Base-by-base conservation (phyloP, 2,888 invertebrate species). In the Argynnis bischoffii region DNA sequence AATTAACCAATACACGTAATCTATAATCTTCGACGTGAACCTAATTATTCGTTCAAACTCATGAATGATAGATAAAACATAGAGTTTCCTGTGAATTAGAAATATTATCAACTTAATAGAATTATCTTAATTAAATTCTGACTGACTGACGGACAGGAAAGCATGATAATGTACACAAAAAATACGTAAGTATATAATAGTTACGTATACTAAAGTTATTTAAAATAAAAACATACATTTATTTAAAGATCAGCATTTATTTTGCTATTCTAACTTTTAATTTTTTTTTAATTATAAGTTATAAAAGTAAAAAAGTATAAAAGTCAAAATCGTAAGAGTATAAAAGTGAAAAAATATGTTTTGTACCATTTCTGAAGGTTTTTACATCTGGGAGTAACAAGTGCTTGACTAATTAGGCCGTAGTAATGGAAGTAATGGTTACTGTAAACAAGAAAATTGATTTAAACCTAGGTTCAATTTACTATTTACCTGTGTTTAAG, bases 1-100 rank as follows among this genome's bases (percentile, higher is more conserved):
- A 56, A 59, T 61, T 66, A 54, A 64, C 55, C 31, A 60, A 46
- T 41, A 41, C 53, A 55, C 47, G 35, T 64, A 67, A 72, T 71
- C 64, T 69, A 67, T 70, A 70, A 70, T 70, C 53, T 67, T 75
- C 72, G 76, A 76, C 75, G 74, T 75, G 74, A 76, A 79, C 77
- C 77, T 76, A 77, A 79, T 74, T 77, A 77, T 72, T 73, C 71
- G 73, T 68, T 75, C 75, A 55, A 59, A 16, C 69, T 64, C 63
- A 63, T 67, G 56, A 79, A 80, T 78, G 77, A 75, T 69, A 63
- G 59, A 57, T 57, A 66, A 50, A 53, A 18, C 59, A 53, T 47
- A 46, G 53, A 53, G 18, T 41, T 41, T 41, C 35, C 26, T 2
- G 35, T 47, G 15, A 15, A 13, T 14, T 14, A 41, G 63, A 64